Evolutionary conservation across 2,113 vertebrate genomes (phyloP).

Genomic region (Sapayoa aenigma): DNA sequence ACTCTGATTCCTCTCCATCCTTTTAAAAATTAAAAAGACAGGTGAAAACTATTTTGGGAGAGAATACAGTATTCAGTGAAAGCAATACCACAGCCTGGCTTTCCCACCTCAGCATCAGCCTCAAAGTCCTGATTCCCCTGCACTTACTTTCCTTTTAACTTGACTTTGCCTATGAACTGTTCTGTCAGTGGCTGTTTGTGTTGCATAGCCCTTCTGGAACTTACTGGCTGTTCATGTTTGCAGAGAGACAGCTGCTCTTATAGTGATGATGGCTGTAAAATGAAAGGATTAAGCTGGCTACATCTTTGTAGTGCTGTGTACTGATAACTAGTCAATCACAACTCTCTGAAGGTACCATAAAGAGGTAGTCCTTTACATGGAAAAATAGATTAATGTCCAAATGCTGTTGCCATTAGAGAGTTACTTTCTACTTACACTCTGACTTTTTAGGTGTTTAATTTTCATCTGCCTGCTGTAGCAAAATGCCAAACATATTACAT

Average conservation of each 20-base stretch:
- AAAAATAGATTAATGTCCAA: slow-evolving; percentile 11
- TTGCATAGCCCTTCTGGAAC: background rate
- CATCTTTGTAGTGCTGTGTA: background rate
- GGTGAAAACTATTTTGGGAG: background rate
- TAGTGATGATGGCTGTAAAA: background rate
- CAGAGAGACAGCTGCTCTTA: background rate
- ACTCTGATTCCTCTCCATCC: background rate
- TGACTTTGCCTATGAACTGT: background rate
- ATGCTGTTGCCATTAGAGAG: background rate
- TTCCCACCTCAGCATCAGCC: background rate
- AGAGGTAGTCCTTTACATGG: background rate
- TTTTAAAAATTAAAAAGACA: background rate
- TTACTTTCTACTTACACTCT: background rate
- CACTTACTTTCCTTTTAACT: background rate
- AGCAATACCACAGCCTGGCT: background rate
- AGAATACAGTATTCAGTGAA: background rate
- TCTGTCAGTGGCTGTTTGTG: background rate
- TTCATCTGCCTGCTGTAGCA: background rate
- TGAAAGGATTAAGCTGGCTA: background rate
- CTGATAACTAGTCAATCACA: background rate
- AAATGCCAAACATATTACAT: background rate
- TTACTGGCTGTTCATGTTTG: background rate
- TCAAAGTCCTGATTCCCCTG: background rate
- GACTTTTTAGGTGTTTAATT: background rate
- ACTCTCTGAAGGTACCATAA: background rate